Base-by-base conservation (phyloP, 2,113 vertebrate genomes). In the Todiramphus saurophagus region DNA sequence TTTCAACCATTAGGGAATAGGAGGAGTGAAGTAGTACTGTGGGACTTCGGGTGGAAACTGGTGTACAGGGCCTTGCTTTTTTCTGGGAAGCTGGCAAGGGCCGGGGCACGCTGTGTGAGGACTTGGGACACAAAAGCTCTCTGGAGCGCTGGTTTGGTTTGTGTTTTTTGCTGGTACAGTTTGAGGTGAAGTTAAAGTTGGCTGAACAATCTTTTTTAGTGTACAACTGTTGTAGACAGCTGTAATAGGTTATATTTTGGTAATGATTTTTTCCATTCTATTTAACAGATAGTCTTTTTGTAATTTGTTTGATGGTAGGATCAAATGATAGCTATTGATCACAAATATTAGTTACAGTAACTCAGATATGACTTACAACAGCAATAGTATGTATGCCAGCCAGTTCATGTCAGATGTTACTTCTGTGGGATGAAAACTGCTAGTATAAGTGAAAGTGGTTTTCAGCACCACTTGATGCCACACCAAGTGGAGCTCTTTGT, bases 1-100 rank as follows among this genome's bases (percentile, higher is more conserved):
- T 95, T 91, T 95, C 35, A 56, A 81, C 33, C 89, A 10, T 89
- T 39, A 82, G 93, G 95, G 94, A 96, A 93, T 93, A 97, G 91
- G 81, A 84, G 89, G 87, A 89, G 46, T 73, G 44, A 76, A 72
- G 62, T 35, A 91, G 41, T 68, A 41, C 87, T 96, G 93, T 94
- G 95, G 87, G 94, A 95, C 66, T 89, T 91, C 16, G 66, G 53
- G 33, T 96, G 62, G 74, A 87, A 93, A 76, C 39, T 82, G 66
- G 33, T 94, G 50, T 73, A 68, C 93, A 91, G 64, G 39, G 43
- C 39, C 1, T 82, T 70, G 51, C 12, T 86, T 86, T 70, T 35
- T 77, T 92, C 83, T 96, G 77, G 93, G 93, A 84, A 94, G 43
- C 66, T 2, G 5, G 88, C 91, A 86, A 96, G 91, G 37, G 56